Percentiles rank a stretch among this genome's conserved stretches.
phyloP scores from a whole-genome alignment of 2,888 invertebrate species.

The Ptychoptera contaminata region DNA sequence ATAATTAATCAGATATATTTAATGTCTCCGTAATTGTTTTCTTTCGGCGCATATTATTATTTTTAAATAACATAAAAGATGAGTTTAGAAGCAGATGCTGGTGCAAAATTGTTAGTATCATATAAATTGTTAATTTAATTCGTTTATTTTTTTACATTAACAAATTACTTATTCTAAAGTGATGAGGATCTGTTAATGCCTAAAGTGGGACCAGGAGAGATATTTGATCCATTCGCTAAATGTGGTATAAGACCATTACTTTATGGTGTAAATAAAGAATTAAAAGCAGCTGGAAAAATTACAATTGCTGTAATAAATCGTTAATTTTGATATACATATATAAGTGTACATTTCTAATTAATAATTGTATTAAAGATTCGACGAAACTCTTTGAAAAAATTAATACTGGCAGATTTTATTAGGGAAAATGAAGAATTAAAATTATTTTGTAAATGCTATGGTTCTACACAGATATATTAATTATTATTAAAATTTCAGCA shows the following conservation, averaged over 20 bases:
- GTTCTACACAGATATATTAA: not conserved
- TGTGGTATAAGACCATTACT: not conserved
- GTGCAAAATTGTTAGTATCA: not conserved
- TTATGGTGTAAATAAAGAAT: constrained; percentile 1
- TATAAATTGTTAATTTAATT: not conserved
- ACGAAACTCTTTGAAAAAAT: not conserved
- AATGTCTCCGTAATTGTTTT: too few relatives aligned
- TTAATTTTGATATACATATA: not conserved
- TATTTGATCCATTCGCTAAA: constrained; percentile 2
- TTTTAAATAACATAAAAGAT: not conserved
- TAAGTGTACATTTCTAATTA: not conserved
- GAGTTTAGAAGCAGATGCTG: constrained; percentile 3
- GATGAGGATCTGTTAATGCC: constrained; percentile 1
- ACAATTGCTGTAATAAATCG: not conserved
- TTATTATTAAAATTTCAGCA: too few relatives aligned
- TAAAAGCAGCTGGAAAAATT: not conserved
- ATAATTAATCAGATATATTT: too few relatives aligned
- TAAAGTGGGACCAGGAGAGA: not conserved
- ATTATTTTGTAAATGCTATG: not conserved
- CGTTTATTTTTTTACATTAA: not conserved
- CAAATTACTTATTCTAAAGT: not conserved
- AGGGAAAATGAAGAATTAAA: not conserved
- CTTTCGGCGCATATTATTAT: too few relatives aligned
- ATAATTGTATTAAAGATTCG: constrained; percentile 1
- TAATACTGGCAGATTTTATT: not conserved